A percentile compares a stretch with the other conserved stretches of the same genome.
Conservation (phyloP, 2,888 invertebrate species). For the Brenthis ino region DNA sequence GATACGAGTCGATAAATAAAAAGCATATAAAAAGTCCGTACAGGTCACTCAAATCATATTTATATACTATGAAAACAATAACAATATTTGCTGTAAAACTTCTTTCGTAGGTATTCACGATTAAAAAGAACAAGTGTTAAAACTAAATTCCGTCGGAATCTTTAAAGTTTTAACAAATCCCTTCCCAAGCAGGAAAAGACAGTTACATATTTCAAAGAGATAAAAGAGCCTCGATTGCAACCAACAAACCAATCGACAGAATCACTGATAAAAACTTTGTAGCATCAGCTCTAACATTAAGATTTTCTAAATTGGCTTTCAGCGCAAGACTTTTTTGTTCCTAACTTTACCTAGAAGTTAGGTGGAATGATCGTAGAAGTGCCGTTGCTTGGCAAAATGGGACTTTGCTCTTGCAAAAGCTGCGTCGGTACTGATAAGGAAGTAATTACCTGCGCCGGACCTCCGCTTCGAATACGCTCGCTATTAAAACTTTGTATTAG, state of each 20-base stretch:
- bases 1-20: too few species aligned
- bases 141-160: neutral
- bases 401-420: constrained; percentile 32
- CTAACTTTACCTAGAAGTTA: constrained; percentile 29
- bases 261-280: constrained; percentile 29
- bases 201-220: constrained; percentile 5
- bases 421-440: constrained; percentile 36
- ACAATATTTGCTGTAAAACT: too few species aligned
- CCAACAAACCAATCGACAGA: constrained; percentile 24
- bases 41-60: too few species aligned
- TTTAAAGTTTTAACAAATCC: neutral
- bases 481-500: constrained; percentile 39
- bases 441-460: constrained; percentile 36
- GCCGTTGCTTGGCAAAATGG: constrained; percentile 32
- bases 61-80: too few species aligned
- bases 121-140: neutral
- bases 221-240: constrained; percentile 11
- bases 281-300: constrained; percentile 31
- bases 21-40: too few species aligned
- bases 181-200: neutral
- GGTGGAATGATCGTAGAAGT: constrained; percentile 31
- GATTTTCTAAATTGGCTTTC: constrained; percentile 33
- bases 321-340: constrained; percentile 31
- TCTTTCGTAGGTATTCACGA: too few species aligned
- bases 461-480: constrained; percentile 33